phyloP scores from a whole-genome alignment of 92 coral and sea anemone species.

The Muricea muricata region DNA sequence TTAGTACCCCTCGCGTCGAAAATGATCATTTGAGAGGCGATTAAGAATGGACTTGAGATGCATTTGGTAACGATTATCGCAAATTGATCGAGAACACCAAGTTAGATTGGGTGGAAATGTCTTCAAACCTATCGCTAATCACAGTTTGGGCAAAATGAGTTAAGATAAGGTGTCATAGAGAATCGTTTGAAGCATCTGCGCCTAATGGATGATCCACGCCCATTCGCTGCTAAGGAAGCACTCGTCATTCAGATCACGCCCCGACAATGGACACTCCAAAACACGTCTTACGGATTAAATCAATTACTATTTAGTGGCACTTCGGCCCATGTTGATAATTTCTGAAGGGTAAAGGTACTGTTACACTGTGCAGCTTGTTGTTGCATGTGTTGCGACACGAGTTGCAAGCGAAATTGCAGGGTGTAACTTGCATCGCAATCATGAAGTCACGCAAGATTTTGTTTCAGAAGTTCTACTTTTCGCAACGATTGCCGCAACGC shows the following conservation, averaged over 20 bases:
- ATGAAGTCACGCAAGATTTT: too few species aligned
- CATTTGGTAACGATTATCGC: not conserved
- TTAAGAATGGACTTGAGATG: not conserved
- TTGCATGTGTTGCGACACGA: too few species aligned
- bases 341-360: too few species aligned
- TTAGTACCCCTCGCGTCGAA: not conserved
- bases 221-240: not conserved
- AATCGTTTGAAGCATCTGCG: not conserved
- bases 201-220: not conserved
- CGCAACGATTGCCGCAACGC: too few species aligned
- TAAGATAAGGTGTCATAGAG: not conserved
- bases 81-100: not conserved
- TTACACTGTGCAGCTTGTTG: too few species aligned
- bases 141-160: not conserved
- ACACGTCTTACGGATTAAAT: not conserved
- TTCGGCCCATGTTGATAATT: too few species aligned
- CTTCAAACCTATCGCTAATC: not conserved
- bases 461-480: too few species aligned
- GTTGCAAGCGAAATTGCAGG: too few species aligned
- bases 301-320: too few species aligned
- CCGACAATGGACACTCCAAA: not conserved
- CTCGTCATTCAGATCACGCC: not conserved
- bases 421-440: too few species aligned
- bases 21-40: not conserved
- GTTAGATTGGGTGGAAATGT: not conserved